These are phyloP conservation scores for Gobiocypris rarus DNA, from an alignment of 2,113 vertebrate species.

Conservation along the genomic window DNA sequence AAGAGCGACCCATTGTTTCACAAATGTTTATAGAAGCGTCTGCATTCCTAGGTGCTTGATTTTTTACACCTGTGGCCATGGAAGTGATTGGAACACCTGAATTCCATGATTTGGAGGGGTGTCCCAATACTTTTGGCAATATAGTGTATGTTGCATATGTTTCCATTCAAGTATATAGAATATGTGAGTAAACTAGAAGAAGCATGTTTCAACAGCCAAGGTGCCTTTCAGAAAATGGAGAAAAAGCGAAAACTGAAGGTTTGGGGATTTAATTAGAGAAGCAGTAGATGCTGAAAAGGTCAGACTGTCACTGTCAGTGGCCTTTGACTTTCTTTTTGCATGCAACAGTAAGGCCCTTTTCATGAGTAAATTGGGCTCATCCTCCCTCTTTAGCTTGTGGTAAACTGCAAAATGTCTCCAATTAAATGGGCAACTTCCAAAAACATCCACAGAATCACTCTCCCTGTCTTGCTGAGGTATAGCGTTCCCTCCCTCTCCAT, in stretches of 20 bases:
- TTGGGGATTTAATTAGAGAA: constrained; percentile 36
- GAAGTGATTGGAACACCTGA: no score
- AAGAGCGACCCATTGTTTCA: no score
- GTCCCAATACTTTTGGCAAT: no score
- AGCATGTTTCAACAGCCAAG: background rate
- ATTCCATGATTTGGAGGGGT: no score
- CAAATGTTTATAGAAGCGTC: no score
- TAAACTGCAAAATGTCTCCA: constrained; percentile 49
- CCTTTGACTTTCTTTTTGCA: constrained; percentile 50
- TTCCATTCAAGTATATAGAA: background rate
- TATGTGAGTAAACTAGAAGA: constrained; percentile 18
- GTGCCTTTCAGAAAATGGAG: background rate
- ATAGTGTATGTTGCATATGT: background rate
- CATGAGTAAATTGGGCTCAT: constrained; percentile 47
- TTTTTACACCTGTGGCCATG: no score
- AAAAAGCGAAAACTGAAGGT: constrained; percentile 10
- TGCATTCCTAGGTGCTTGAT: no score
- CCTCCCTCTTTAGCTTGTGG: constrained; percentile 38
- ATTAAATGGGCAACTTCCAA: constrained; percentile 45
- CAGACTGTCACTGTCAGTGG: constrained; percentile 46
- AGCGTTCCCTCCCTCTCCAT: background rate
- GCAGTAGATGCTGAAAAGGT: constrained; percentile 50
- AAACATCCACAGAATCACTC: background rate
- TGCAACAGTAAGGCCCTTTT: constrained; percentile 45
- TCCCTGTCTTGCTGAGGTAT: background rate